phyloP scores from a whole-genome alignment of 1,140 invertebrate species.

The Drosophila pseudoobscura region DNA sequence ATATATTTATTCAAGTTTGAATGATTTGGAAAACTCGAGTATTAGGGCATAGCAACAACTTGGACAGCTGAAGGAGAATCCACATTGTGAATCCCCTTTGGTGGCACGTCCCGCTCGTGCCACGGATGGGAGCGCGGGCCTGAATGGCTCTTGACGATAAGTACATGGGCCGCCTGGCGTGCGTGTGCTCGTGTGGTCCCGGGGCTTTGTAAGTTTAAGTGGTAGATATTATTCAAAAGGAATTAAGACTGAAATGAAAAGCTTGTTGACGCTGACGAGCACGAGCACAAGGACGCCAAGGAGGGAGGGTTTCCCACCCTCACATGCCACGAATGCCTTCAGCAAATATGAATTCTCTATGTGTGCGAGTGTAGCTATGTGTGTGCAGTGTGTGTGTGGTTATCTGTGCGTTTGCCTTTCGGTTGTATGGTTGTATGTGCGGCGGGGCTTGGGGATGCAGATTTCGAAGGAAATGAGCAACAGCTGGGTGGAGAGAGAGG shows the following conservation, averaged over 20 bases:
- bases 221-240: constrained; percentile 81
- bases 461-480: constrained; percentile 70
- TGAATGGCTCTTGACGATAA: constrained; percentile 58
- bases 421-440: constrained; percentile 62
- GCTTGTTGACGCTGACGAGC: constrained; percentile 59
- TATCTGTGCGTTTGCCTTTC: constrained; percentile 51
- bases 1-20: too few species aligned
- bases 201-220: constrained; percentile 79
- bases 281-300: constrained; percentile 21
- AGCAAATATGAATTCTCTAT: constrained; percentile 67
- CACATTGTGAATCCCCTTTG: constrained; percentile 4
- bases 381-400: constrained; percentile 25
- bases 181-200: constrained; percentile 55
- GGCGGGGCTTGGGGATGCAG: constrained; percentile 56
- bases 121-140: constrained; percentile 14
- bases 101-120: background rate
- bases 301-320: constrained; percentile 37
- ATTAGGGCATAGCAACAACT: too few species aligned
- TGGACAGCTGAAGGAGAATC: too few species aligned
- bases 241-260: constrained; percentile 79
- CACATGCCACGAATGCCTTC: constrained; percentile 64
- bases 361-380: constrained; percentile 22
- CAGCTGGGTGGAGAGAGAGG: constrained; percentile 11
- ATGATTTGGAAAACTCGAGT: too few species aligned
- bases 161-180: constrained; percentile 43